These are phyloP conservation scores for Dissostichus mawsoni DNA, from an alignment of 2,113 vertebrate species.

Conservation along the genomic window DNA sequence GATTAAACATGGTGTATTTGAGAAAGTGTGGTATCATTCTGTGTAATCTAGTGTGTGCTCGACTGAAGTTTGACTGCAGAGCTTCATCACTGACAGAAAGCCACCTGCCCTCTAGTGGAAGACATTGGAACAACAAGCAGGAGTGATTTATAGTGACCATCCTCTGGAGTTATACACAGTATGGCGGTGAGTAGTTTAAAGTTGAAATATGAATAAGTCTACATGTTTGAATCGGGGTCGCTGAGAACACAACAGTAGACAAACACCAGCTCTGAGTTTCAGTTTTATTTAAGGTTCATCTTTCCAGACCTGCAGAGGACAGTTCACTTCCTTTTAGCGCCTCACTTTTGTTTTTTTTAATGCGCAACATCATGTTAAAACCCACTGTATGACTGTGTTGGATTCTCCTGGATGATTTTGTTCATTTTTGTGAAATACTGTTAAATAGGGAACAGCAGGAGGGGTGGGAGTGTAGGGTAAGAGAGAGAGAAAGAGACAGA, in stretches of 20 bases:
- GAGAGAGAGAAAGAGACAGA: slow-evolving; percentile 59
- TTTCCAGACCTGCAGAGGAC: slow-evolving; percentile 98
- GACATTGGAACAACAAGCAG: background rate
- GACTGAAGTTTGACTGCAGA: slow-evolving; percentile 67
- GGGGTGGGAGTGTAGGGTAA: slow-evolving; percentile 59
- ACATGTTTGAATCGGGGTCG: slow-evolving; percentile 12
- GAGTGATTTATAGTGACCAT: slow-evolving; percentile 14
- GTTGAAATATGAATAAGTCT: slow-evolving; percentile 16
- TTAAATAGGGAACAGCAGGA: slow-evolving; percentile 88
- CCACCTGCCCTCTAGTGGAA: slow-evolving; percentile 67
- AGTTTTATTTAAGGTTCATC: slow-evolving; percentile 99
- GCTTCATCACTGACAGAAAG: slow-evolving; percentile 48
- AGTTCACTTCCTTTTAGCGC: slow-evolving; percentile 92
- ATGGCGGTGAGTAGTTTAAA: background rate
- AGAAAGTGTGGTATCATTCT: slow-evolving; percentile 15
- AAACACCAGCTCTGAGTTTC: slow-evolving; percentile 89
- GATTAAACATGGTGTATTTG: background rate
- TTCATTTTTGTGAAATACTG: slow-evolving; percentile 93
- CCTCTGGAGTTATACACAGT: background rate
- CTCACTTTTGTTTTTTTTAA: slow-evolving; percentile 77
- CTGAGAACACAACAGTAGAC: slow-evolving; percentile 63
- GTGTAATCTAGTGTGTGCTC: slow-evolving; percentile 54
- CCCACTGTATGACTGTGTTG: slow-evolving; percentile 78
- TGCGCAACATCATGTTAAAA: slow-evolving; percentile 82
- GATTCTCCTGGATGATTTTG: slow-evolving; percentile 85